Base-by-base conservation (phyloP, 2,113 vertebrate genomes). In the Brachionichthys hirsutus region DNA sequence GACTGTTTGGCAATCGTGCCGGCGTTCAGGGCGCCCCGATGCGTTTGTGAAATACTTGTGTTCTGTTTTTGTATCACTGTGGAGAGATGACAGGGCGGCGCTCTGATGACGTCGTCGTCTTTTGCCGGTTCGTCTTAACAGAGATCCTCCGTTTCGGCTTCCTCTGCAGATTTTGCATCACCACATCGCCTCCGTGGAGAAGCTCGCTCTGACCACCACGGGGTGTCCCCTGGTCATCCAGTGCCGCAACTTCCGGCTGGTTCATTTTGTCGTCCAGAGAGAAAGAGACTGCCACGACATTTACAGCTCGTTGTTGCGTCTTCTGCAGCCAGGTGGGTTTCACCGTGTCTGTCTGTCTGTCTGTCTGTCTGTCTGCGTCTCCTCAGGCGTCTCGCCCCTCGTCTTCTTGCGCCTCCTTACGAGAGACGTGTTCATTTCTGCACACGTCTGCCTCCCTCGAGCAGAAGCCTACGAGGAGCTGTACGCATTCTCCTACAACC, bases 401-500 rank as follows among this genome's bases (percentile, higher is more conserved):
- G 13, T 18, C 14, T 22, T 14, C 18, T 1, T 42, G 3, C 22
- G n/a, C 3, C 7, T 48, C 22, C 19, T 51, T 10, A 17, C n/a
- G 10, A 6, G 12, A 36, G 4, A 11, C 11, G 2, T 18, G 7
- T 1, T 38, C 34, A 38, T 54, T 53, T 45, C 2, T 55, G 17
- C 46, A 4, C 18, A 1, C 36, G 45, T 35, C 60, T 3, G 42
- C n/a, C 16, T 35, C 49, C 68, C 74, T 6, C 6, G 40, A 2
- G 55, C 70, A 97, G 95, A 89, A 41, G 90, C 87, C 42, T 94
- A 94, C 1, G 93, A 95, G 60, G 96, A 99, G 63, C 93, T 99
- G 2, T 98, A 98, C 51, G 97, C 97, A 0, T 98, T 98, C 85
- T 96, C 97, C 54, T 99, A 98, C 82, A 98, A 98, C 85, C 96